Evolutionary conservation across 2,888 invertebrate genomes (phyloP), one percentile per base, ranked within the genome.

Genomic region (Geotrupes spiniger): DNA sequence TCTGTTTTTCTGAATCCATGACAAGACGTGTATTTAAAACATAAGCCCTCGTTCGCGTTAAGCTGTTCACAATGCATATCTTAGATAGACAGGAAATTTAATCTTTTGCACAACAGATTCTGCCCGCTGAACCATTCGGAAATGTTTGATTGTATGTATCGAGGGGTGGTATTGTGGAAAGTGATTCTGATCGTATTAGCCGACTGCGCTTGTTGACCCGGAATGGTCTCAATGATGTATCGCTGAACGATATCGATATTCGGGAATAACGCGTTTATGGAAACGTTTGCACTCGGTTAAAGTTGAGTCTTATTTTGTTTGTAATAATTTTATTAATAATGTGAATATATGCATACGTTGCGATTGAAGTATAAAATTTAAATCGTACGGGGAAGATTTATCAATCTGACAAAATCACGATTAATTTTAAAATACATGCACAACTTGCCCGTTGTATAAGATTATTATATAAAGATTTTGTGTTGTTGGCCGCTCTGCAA

Each of bases 111-210:
- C 14, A 33, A 33, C 33, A 15, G 33, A 33, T 14, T 33, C 4
- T 33, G n/a, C 11, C 12, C 33, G 33, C 33, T 31, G 29, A 46
- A 31, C 39, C 46, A 16, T 33, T 31, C 25, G 39, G 41, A 41
- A 46, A 46, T 39, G 41, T 33, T 46, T 40, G 46, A 29, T 41
- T 46, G 46, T 46, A 33, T 40, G 41, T 25, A 33, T 12, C 33
- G 33, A 25, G 15, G 46, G 16, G 39, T 36, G 40, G 33, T 31
- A 26, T 11, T n/a, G 33, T 36, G 29, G 40, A 29, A 40, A 36
- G 40, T 31, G 29, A 40, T 28, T 25, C 25, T 40, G 40, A 46
- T 41, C 46, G 29, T 31, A 29, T 46, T 46, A 46, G 17, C 10
- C 25, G 21, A 29, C 17, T 21, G 46, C 31, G 27, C 39, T 46